Percentiles rank a stretch among this genome's conserved stretches.
Conservation (phyloP, 2,888 invertebrate species). For the Periphyllus acericola region DNA sequence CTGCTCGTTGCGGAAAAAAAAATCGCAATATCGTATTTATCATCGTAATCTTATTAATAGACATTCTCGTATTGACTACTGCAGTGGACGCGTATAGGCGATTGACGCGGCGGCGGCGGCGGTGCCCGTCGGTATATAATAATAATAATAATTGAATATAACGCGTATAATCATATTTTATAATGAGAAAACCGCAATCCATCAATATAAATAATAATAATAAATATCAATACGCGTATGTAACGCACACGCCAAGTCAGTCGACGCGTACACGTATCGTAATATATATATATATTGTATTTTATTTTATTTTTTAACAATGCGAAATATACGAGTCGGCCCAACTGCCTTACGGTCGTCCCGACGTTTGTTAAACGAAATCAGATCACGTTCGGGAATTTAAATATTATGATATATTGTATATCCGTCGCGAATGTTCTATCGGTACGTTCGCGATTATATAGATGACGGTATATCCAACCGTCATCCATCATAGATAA, state of each 20-base stretch:
- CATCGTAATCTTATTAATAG: background rate
- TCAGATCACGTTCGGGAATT: constrained; percentile 17
- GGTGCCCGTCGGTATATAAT: background rate
- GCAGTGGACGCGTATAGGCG: no score
- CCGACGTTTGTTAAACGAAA: constrained; percentile 19
- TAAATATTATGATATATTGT: no score
- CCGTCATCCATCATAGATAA: background rate
- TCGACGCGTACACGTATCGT: no score
- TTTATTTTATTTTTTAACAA: background rate
- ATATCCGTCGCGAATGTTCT: background rate
- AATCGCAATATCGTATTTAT: background rate
- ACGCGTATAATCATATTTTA: constrained; percentile 42
- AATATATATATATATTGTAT: background rate
- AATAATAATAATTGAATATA: no score
- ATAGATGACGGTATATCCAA: background rate
- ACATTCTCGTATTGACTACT: background rate
- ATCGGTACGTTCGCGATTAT: background rate
- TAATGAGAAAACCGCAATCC: constrained; percentile 23
- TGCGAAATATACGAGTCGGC: background rate
- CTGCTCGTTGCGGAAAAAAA: no score
- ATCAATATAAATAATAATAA: background rate
- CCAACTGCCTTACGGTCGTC: background rate
- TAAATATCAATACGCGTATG: background rate
- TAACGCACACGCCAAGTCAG: background rate
- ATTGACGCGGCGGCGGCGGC: no score